Percentiles rank a stretch among this genome's conserved stretches.
phyloP scores from a whole-genome alignment of 2,797 vertebrate species.

The Scomberomorus guttatus region DNA sequence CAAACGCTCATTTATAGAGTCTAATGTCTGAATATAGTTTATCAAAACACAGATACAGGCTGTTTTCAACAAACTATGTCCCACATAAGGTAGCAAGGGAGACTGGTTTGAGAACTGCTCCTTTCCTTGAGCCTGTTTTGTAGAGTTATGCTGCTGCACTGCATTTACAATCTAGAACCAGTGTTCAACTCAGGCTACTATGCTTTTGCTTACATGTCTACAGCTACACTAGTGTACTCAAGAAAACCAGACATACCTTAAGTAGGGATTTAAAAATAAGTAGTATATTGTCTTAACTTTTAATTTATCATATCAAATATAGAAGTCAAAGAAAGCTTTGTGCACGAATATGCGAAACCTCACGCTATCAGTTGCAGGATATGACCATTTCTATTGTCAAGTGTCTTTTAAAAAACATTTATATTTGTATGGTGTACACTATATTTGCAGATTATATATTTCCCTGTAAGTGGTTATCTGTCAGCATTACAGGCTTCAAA shows the following conservation, averaged over 20 bases:
- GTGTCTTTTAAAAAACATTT: constrained; percentile 82
- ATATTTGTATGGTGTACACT: constrained; percentile 84
- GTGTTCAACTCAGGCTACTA: constrained; percentile 77
- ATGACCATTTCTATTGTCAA: constrained; percentile 78
- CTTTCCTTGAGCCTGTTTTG: constrained; percentile 71
- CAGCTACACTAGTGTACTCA: constrained; percentile 68
- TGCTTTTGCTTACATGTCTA: constrained; percentile 79
- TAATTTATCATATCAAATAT: constrained; percentile 68
- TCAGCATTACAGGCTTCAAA: constrained; percentile 73
- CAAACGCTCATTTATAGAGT: constrained; percentile 98
- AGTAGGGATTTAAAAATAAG: constrained; percentile 60
- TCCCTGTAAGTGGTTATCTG: constrained; percentile 77
- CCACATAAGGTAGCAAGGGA: constrained; percentile 73
- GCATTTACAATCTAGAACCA: constrained; percentile 81
- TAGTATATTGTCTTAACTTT: constrained; percentile 69
- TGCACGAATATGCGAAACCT: constrained; percentile 75
- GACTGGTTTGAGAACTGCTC: constrained; percentile 51
- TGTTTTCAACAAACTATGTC: constrained; percentile 55
- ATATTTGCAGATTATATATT: constrained; percentile 83
- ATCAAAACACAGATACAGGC: constrained; percentile 66
- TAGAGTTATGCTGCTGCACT: constrained; percentile 77
- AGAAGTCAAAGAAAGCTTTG: constrained; percentile 74
- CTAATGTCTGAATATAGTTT: constrained; percentile 89
- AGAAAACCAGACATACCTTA: constrained; percentile 73
- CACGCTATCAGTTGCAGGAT: constrained; percentile 74